phyloP scores from a whole-genome alignment of 1,140 invertebrate genomes.

The Papilio xuthus region DNA sequence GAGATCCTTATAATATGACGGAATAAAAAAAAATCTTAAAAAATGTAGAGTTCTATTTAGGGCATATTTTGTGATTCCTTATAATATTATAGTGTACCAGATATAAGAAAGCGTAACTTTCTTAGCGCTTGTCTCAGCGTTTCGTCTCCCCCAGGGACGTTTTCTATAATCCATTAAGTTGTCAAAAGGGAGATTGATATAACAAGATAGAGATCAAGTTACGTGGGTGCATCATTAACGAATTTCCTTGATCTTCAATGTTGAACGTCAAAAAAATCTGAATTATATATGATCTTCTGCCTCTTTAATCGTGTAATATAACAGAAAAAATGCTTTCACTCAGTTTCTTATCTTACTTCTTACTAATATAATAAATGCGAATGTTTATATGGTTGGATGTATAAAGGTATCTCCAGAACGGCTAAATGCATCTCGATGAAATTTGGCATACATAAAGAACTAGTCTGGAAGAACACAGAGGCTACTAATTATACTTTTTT shows the following conservation, averaged over 20 bases:
- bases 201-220: constrained; percentile 56
- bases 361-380: too few relatives aligned
- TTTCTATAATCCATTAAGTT: constrained; percentile 69
- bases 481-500: too few relatives aligned
- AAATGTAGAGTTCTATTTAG: neutral
- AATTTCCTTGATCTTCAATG: constrained; percentile 34
- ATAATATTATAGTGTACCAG: neutral
- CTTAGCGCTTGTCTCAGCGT: constrained; percentile 37
- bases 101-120: constrained; percentile 24
- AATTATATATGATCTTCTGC: constrained; percentile 13
- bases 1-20: too few relatives aligned
- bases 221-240: constrained; percentile 54
- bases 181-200: constrained; percentile 65
- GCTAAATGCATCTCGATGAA: too few relatives aligned
- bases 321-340: too few relatives aligned
- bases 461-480: too few relatives aligned
- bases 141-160: constrained; percentile 45
- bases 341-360: too few relatives aligned
- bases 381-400: too few relatives aligned
- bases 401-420: too few relatives aligned
- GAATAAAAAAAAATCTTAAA: neutral
- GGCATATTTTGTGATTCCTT: neutral
- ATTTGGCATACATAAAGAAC: too few relatives aligned
- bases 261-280: constrained; percentile 22
- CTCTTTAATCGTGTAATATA: neutral